phyloP scores from a whole-genome alignment of 2,113 vertebrate species.

The Leuciscus idus region DNA sequence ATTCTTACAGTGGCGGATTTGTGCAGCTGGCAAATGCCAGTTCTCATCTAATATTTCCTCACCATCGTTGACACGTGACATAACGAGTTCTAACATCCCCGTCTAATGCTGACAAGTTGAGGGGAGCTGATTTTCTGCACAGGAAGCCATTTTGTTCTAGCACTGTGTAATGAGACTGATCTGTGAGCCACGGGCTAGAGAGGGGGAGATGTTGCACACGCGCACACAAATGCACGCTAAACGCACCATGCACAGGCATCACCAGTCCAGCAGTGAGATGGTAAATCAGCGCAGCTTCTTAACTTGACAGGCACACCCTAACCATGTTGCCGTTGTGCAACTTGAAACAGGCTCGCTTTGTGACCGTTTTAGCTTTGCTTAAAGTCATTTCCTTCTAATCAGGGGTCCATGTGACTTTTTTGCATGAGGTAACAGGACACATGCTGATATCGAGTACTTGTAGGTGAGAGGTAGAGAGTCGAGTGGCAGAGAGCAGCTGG shows the following conservation, averaged over 20 bases:
- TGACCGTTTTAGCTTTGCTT: constrained; percentile 75
- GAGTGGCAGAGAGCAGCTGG: constrained; percentile 62
- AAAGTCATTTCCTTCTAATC: constrained; percentile 74
- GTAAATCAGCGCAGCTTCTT: constrained; percentile 43
- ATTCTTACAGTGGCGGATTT: constrained; percentile 10
- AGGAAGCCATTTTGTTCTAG: constrained; percentile 61
- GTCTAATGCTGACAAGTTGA: constrained; percentile 46
- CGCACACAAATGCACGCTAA: not conserved
- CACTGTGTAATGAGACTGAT: constrained; percentile 55
- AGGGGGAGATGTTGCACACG: constrained; percentile 12
- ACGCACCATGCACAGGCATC: constrained; percentile 17
- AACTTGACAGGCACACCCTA: constrained; percentile 46
- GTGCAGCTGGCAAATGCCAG: constrained; percentile 48
- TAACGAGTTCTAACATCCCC: constrained; percentile 51
- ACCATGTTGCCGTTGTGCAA: constrained; percentile 68
- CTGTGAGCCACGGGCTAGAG: constrained; percentile 27
- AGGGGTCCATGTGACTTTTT: constrained; percentile 76
- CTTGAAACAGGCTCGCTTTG: constrained; percentile 66
- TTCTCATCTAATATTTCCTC: constrained; percentile 46
- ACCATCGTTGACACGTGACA: constrained; percentile 43
- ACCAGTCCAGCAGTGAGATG: constrained; percentile 42
- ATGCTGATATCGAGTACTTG: constrained; percentile 66
- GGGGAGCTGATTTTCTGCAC: constrained; percentile 50
- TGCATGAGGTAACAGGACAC: constrained; percentile 76
- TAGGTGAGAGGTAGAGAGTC: constrained; percentile 42